Evolutionary conservation across 2,113 vertebrate species (phyloP).

Genomic region (Gadus macrocephalus): DNA sequence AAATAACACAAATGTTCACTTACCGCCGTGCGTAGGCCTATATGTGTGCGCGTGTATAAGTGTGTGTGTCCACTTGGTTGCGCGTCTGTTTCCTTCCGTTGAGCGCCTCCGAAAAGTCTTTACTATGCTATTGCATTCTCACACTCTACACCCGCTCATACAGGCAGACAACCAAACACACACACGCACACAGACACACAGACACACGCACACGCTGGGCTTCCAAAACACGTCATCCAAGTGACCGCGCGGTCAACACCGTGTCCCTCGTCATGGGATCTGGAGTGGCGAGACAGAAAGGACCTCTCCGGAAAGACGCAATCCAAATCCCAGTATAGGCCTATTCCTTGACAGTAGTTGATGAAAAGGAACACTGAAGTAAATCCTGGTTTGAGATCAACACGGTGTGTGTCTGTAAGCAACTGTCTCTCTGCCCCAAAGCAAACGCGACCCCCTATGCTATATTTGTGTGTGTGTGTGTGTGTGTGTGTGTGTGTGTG

Average conservation of each 20-base stretch:
- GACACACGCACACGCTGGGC: neutral
- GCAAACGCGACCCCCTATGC: neutral
- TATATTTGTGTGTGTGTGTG: neutral
- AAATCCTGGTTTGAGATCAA: neutral
- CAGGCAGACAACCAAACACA: neutral
- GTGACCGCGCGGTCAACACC: no score
- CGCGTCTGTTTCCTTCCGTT: neutral
- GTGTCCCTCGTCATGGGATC: no score
- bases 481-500: no score
- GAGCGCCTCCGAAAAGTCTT: no score
- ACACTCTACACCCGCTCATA: neutral
- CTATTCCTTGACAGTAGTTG: neutral
- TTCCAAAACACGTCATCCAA: no score
- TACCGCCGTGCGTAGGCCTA: neutral
- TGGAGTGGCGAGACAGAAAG: no score
- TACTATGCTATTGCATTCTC: no score
- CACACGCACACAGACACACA: neutral
- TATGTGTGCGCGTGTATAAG: neutral
- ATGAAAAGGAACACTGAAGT: neutral
- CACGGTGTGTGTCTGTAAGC: slow-evolving; percentile 15
- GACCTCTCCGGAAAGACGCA: no score
- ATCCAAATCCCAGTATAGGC: neutral
- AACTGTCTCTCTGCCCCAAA: slow-evolving; percentile 11
- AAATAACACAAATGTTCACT: no score
- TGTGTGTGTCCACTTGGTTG: slow-evolving; percentile 8